These are phyloP conservation scores for Loris lydekkerianus DNA, from an alignment of 2,797 vertebrate species.

Conservation along the genomic window DNA sequence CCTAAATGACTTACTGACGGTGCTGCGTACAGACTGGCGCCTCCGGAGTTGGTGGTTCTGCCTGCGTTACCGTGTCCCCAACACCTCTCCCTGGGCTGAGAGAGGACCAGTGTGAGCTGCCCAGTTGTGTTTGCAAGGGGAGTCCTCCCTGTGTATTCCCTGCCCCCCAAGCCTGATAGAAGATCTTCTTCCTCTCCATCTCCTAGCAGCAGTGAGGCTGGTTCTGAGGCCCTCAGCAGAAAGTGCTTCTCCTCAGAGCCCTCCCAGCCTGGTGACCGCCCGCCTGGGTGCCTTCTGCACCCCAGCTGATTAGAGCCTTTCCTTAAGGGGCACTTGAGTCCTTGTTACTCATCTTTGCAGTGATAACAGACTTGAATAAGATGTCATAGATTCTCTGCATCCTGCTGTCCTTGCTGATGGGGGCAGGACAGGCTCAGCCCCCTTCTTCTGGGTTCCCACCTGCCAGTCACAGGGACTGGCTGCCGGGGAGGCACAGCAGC, in stretches of 20 bases:
- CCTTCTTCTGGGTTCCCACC: background rate
- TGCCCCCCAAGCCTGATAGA: background rate
- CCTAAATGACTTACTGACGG: constrained; percentile 45
- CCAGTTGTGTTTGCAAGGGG: background rate
- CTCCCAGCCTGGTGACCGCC: constrained; percentile 26
- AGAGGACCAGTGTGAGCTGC: fast-evolving
- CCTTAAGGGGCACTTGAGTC: constrained; percentile 52
- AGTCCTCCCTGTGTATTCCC: background rate
- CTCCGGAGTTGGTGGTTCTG: background rate
- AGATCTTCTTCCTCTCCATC: background rate
- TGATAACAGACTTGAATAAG: constrained; percentile 78
- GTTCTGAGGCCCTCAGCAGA: background rate
- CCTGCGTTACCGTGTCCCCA: background rate
- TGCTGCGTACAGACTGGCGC: background rate
- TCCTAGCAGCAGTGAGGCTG: background rate
- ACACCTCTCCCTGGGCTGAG: background rate
- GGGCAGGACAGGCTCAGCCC: background rate
- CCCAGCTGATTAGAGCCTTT: constrained; percentile 74
- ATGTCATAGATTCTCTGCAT: constrained; percentile 63
- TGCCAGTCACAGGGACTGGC: background rate
- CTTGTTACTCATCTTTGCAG: constrained; percentile 49
- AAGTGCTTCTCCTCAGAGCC: constrained; percentile 20
- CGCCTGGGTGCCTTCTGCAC: constrained; percentile 19
- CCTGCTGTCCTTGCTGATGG: constrained; percentile 29
- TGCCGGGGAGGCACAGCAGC: background rate